Evolutionary conservation across 2,888 invertebrate genomes (phyloP), one percentile per base, ranked within the genome.

Genomic region (Chesias legatella): DNA sequence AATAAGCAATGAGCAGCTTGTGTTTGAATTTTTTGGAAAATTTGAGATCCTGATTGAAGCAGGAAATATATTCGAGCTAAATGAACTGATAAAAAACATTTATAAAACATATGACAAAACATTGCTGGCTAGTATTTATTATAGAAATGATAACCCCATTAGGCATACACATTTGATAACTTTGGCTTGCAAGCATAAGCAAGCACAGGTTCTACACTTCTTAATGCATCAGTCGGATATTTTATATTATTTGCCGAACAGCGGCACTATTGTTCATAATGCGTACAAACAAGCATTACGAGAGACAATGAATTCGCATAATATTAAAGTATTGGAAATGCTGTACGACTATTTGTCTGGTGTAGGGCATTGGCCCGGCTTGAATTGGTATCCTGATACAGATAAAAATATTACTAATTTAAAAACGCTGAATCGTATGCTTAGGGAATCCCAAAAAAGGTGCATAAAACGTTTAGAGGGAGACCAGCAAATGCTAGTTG

Each of bases 321-420:
- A 24, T 10, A 27, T 38, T 7, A n/a, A 10, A 10, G 36, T 55
- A 23, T 28, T 49, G 7, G 56, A 55, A 28, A 38, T 38, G 27
- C 20, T 55, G 1, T 55, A 55, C 25, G 38, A 52, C 25, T 44
- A 45, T 20, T 55, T 46, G 52, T 41, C 39, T 25, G 43, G 51
- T 0, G 33, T 43, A 36, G 22, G 39, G 5, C 40, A 51, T 24
- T 41, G 51, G 40, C 21, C 23, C 4, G 42, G 36, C n/a, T 31
- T 20, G 1, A 29, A 25, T 1, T 7, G 20, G 6, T 25, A 7
- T 0, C 7, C 26, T 8, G 8, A 21, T 17, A 9, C 10, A 20
- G 29, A 40, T 25, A n/a, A 10, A 9, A 8, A 25, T 9, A 34
- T 30, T 3, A 6, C 20, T 6, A 40, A 40, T 21, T 10, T 40